Percentiles rank a stretch among this genome's conserved stretches.
phyloP scores from a whole-genome alignment of 2,797 vertebrate species.

The Huso huso region DNA sequence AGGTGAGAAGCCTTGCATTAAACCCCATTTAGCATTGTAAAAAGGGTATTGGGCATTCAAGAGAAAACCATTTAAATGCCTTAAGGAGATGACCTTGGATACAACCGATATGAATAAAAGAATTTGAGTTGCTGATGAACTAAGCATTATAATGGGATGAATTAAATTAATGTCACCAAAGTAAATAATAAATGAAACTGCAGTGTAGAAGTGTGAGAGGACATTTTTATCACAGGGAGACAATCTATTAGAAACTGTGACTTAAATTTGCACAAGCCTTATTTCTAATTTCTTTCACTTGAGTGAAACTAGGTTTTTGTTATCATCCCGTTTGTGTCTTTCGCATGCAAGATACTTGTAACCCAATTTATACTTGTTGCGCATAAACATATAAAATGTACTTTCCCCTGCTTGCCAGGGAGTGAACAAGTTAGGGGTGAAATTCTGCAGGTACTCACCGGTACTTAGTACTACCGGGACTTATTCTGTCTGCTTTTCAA shows the following conservation, averaged over 20 bases:
- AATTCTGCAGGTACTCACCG: too few relatives aligned
- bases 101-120: constrained; percentile 24
- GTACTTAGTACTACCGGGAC: too few relatives aligned
- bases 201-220: constrained; percentile 14
- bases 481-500: too few relatives aligned
- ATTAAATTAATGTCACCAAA: constrained; percentile 27
- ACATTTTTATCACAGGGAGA: constrained; percentile 2
- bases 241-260: neutral
- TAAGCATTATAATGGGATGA: constrained; percentile 22
- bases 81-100: constrained; percentile 36
- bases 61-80: constrained; percentile 22
- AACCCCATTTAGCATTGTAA: constrained; percentile 7
- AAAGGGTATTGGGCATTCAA: constrained; percentile 20
- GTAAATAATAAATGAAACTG: constrained; percentile 32
- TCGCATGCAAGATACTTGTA: too few relatives aligned
- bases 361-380: too few relatives aligned
- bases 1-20: constrained; percentile 8
- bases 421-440: too few relatives aligned
- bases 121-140: constrained; percentile 17
- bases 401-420: too few relatives aligned
- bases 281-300: too few relatives aligned
- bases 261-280: too few relatives aligned
- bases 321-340: too few relatives aligned
- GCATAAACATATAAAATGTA: too few relatives aligned
- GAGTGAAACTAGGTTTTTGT: too few relatives aligned